These are phyloP conservation scores for Canis aureus DNA, from an alignment of 2,113 vertebrate species.

Conservation along the genomic window DNA sequence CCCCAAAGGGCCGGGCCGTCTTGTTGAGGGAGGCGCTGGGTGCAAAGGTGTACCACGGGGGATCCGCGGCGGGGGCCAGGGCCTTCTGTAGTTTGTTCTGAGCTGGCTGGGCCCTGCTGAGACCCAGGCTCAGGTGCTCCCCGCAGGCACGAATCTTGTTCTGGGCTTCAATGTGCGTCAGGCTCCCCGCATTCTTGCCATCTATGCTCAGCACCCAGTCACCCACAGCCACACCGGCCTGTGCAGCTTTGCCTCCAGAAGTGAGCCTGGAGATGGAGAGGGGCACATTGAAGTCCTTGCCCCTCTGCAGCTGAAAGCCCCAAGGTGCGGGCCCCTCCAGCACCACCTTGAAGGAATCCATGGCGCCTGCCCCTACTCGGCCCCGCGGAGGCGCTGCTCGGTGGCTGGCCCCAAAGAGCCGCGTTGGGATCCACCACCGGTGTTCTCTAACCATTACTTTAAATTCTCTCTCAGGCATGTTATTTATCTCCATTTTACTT, in stretches of 20 bases:
- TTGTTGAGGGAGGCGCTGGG: constrained; percentile 98
- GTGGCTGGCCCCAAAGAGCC: not conserved
- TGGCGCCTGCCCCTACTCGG: constrained; percentile 81
- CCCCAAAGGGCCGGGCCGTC: constrained; percentile 96
- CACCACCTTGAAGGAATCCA: constrained; percentile 96
- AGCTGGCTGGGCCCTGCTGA: constrained; percentile 92
- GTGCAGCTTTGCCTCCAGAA: constrained; percentile 94
- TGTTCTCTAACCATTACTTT: constrained; percentile 1
- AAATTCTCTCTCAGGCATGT: not conserved
- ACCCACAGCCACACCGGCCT: constrained; percentile 94
- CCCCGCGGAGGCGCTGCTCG: constrained; percentile 55
- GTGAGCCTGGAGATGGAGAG: constrained; percentile 98
- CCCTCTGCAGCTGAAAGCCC: constrained; percentile 99
- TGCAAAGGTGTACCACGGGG: constrained; percentile 97
- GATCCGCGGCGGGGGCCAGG: constrained; percentile 90
- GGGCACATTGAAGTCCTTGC: constrained; percentile 99
- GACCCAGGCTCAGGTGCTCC: constrained; percentile 92
- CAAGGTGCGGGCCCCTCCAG: constrained; percentile 96
- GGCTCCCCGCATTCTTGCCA: constrained; percentile 91
- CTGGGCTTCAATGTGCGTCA: constrained; percentile 99
- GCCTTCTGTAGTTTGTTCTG: constrained; percentile 89
- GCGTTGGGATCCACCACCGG: not conserved
- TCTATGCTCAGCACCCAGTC: constrained; percentile 97
- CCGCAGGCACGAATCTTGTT: constrained; percentile 96
- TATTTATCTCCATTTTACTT: not conserved